These are phyloP conservation scores for Drosophila borborema DNA, from an alignment of 2,888 invertebrate genomes.

Conservation along the genomic window DNA sequence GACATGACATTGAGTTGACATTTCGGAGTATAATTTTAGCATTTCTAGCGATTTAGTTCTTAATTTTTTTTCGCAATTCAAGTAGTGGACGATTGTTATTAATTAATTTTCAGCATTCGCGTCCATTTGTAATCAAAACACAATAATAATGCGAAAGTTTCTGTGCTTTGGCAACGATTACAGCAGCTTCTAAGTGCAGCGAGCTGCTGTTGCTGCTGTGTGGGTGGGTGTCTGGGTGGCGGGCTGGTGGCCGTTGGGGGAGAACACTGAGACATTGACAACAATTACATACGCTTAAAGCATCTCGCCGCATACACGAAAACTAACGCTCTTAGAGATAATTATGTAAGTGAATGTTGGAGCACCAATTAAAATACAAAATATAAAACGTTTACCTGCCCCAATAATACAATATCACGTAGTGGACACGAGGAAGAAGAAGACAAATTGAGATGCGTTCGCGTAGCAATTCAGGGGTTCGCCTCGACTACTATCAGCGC, in stretches of 20 bases:
- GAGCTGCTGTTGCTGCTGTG: constrained; percentile 46
- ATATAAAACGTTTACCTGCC: constrained; percentile 4
- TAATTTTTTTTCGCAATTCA: constrained; percentile 51
- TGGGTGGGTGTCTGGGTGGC: constrained; percentile 28
- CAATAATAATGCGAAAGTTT: constrained; percentile 44
- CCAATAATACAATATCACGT: constrained; percentile 7
- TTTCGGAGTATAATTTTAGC: constrained; percentile 67
- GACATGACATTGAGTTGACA: constrained; percentile 84
- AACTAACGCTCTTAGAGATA: constrained; percentile 32
- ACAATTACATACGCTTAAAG: constrained; percentile 46
- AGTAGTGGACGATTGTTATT: constrained; percentile 32
- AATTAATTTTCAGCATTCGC: constrained; percentile 9
- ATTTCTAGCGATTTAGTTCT: constrained; percentile 54
- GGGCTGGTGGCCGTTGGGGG: constrained; percentile 14
- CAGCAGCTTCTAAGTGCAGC: constrained; percentile 48
- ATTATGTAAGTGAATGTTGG: constrained; percentile 49
- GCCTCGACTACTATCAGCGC: constrained; percentile 98
- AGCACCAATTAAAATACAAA: constrained; percentile 2
- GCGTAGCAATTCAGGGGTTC: constrained; percentile 95
- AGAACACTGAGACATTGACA: constrained; percentile 43
- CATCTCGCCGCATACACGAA: constrained; percentile 25
- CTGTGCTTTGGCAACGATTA: constrained; percentile 27
- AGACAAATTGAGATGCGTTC: constrained; percentile 89
- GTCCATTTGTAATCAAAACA: constrained; percentile 2
- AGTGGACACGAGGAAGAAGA: neutral